Evolutionary conservation across 2,113 vertebrate species (phyloP).

Genomic region (Mesitornis unicolor): DNA sequence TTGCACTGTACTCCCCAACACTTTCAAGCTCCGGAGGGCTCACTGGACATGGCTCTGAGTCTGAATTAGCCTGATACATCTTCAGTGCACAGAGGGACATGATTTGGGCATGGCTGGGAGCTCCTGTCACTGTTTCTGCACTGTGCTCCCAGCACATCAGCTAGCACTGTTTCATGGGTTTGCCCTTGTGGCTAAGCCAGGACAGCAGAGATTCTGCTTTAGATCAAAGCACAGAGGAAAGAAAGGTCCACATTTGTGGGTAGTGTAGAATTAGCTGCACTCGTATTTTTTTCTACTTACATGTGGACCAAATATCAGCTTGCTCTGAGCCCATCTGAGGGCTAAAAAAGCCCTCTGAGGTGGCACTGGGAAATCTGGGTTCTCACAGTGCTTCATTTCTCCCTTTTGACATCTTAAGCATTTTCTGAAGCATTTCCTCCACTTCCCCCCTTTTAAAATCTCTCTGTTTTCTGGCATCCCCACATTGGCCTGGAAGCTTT

Average conservation of each 20-base stretch:
- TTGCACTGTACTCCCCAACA: background rate
- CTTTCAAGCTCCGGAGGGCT: background rate
- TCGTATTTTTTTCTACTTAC: background rate
- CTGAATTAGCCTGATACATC: background rate
- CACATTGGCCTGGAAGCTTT: background rate
- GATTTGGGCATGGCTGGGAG: too few relatives aligned
- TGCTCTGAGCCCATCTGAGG: background rate
- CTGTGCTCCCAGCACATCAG: background rate
- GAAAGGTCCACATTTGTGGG: background rate
- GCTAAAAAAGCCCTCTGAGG: background rate
- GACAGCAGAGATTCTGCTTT: background rate
- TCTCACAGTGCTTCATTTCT: background rate
- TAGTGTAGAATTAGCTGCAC: fast-evolving
- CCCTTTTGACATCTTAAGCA: background rate
- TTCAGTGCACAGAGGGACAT: background rate
- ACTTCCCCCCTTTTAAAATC: background rate
- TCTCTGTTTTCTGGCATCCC: background rate
- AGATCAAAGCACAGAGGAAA: background rate
- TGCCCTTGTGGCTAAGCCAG: background rate
- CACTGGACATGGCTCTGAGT: background rate
- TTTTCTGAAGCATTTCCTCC: background rate
- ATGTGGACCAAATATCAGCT: background rate
- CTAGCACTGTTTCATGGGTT: background rate
- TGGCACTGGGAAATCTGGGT: background rate
- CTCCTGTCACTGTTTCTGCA: background rate